A percentile compares a stretch with the other conserved stretches of the same genome.
These are phyloP conservation scores for Eristalis intricaria DNA, from an alignment of 2,888 invertebrate genomes.

Conservation along the genomic window DNA sequence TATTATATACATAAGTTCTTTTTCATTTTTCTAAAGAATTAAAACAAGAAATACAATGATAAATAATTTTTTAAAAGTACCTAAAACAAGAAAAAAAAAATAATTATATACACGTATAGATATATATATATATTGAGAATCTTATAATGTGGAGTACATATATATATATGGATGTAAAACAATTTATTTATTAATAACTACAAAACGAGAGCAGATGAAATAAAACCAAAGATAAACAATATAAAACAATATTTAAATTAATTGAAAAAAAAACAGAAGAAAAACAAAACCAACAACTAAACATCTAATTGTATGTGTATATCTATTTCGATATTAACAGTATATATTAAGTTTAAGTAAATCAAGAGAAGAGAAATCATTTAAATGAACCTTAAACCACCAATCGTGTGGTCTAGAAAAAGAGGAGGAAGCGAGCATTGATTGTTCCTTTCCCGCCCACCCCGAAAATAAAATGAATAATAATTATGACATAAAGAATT, in stretches of 20 bases:
- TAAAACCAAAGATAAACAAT: conserved; percentile 65
- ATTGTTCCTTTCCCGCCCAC: conserved; percentile 27
- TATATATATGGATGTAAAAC: conserved; percentile 65
- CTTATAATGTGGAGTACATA: conserved; percentile 21
- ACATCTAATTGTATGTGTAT: conserved; percentile 61
- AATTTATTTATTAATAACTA: conserved; percentile 69
- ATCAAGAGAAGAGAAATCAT: conserved; percentile 23
- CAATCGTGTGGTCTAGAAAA: conserved; percentile 48
- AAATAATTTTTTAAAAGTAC: conserved; percentile 71
- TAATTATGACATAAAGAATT: conserved; percentile 67
- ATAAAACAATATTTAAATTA: conserved; percentile 56
- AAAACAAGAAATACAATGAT: conserved; percentile 57
- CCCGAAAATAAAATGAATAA: conserved; percentile 14
- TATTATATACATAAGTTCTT: conserved; percentile 69
- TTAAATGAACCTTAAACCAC: conserved; percentile 38
- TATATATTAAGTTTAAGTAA: conserved; percentile 62
- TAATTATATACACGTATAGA: conserved; percentile 25
- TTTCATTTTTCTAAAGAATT: conserved; percentile 70
- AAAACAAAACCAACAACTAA: conserved; percentile 31
- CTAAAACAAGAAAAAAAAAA: conserved; percentile 57
- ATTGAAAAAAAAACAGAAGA: conserved; percentile 19
- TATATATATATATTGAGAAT: conserved; percentile 51
- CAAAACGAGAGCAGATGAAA: conserved; percentile 8
- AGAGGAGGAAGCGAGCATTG: conserved; percentile 2
- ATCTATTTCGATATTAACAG: conserved; percentile 66